These are phyloP conservation scores for Crotalus helleri DNA, from an alignment of 2,113 vertebrate species.

Conservation along the genomic window DNA sequence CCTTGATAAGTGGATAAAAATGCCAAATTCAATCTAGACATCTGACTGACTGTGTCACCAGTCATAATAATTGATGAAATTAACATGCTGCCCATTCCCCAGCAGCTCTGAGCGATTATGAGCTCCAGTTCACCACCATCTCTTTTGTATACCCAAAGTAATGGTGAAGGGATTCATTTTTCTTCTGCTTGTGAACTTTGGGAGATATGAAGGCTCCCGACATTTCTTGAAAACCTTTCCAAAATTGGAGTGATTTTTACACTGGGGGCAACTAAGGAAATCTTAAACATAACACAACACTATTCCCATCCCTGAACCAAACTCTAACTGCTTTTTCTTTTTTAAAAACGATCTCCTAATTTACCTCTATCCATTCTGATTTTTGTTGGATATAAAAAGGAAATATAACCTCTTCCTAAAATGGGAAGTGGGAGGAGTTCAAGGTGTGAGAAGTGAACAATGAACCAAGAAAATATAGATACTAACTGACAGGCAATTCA, in stretches of 20 bases:
- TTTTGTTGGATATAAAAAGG: background rate
- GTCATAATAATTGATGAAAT: background rate
- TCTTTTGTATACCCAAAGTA: background rate
- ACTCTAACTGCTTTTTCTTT: background rate
- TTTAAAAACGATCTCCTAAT: background rate
- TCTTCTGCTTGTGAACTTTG: background rate
- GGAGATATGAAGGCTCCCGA: background rate
- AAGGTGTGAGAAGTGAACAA: background rate
- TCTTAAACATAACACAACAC: background rate
- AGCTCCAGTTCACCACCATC: background rate
- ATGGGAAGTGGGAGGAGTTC: background rate
- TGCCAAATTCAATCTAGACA: background rate
- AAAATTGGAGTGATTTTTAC: background rate
- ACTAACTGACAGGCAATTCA: background rate
- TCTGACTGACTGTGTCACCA: background rate
- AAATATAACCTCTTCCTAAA: background rate
- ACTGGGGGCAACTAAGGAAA: background rate
- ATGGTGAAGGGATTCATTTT: background rate
- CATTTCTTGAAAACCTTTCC: background rate
- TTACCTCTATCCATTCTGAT: background rate
- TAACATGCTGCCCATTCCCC: background rate
- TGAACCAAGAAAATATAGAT: background rate
- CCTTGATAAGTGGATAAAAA: background rate
- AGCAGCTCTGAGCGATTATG: background rate
- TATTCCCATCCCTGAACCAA: background rate